phyloP scores from a whole-genome alignment of 2,797 vertebrate species.

The Onychomys arenicola region DNA sequence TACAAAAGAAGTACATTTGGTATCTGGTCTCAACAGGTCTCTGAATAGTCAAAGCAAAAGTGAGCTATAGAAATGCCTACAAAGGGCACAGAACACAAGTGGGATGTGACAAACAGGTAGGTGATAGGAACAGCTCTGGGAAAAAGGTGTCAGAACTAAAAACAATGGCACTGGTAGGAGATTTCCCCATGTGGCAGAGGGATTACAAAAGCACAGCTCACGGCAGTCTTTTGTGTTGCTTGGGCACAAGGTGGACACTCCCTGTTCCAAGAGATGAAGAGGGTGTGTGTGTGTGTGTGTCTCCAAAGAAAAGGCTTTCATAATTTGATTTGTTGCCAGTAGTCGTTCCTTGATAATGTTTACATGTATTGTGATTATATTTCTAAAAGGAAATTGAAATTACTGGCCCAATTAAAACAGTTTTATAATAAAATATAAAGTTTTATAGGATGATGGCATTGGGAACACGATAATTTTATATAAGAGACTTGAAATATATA shows the following conservation, averaged over 20 bases:
- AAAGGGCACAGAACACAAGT: neutral
- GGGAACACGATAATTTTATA: conserved; percentile 37
- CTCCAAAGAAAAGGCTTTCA: neutral
- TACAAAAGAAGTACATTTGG: neutral
- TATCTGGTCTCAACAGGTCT: neutral
- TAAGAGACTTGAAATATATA: conserved; percentile 4
- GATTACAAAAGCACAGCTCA: neutral
- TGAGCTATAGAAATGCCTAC: neutral
- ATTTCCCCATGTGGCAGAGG: neutral
- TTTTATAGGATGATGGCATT: neutral
- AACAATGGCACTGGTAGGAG: neutral
- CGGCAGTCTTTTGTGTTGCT: neutral
- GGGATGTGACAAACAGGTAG: neutral
- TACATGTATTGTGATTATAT: conserved; percentile 14
- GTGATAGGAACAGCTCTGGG: neutral
- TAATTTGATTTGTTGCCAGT: neutral
- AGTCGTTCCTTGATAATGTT: conserved; percentile 13
- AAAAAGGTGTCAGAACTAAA: neutral
- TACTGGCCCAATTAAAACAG: neutral
- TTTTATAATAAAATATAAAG: conserved; percentile 56
- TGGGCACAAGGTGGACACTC: neutral
- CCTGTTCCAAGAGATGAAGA: neutral
- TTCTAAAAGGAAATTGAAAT: conserved; percentile 44
- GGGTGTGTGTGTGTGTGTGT: neutral
- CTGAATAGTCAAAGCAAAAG: neutral